These are phyloP conservation scores for Morpho helenor DNA, from an alignment of 2,888 invertebrate genomes.

Conservation along the genomic window DNA sequence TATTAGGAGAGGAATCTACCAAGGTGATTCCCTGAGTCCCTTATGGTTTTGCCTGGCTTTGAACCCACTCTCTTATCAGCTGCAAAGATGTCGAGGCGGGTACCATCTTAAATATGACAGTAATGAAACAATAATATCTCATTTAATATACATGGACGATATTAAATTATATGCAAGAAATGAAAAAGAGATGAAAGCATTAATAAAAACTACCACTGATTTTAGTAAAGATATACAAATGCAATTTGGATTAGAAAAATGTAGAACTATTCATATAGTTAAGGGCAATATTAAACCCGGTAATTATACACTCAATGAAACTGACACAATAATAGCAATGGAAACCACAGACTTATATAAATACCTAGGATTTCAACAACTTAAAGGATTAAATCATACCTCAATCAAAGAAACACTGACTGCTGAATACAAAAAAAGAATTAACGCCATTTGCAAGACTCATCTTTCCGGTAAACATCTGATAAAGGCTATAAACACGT, in stretches of 20 bases:
- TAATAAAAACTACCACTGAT: neutral
- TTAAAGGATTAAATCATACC: conserved; percentile 9
- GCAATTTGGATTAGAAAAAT: neutral
- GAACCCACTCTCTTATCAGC: conserved; percentile 17
- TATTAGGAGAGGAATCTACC: conserved; percentile 8
- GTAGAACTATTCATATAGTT: neutral
- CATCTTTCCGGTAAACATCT: conserved; percentile 12
- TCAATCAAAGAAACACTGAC: conserved; percentile 10
- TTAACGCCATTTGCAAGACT: conserved; percentile 6
- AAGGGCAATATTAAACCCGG: conserved; percentile 4
- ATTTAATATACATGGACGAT: conserved; percentile 14
- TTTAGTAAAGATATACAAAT: conserved; percentile 1
- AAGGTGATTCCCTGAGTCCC: conserved; percentile 15
- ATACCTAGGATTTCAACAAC: conserved; percentile 15
- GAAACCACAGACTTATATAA: conserved; percentile 11
- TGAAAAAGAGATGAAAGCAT: conserved; percentile 8
- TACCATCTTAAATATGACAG: conserved; percentile 8
- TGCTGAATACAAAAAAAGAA: conserved; percentile 8
- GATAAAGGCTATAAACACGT: conserved; percentile 14
- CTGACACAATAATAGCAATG: neutral
- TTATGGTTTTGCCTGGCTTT: conserved; percentile 23
- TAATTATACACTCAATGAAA: neutral
- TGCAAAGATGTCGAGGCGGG: conserved; percentile 7
- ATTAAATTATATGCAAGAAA: conserved; percentile 15
- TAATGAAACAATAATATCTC: conserved; percentile 4